These are phyloP conservation scores for Ophioderma brevispina DNA, from an alignment of 35 echinoderm and acorn worm species.

Conservation along the genomic window DNA sequence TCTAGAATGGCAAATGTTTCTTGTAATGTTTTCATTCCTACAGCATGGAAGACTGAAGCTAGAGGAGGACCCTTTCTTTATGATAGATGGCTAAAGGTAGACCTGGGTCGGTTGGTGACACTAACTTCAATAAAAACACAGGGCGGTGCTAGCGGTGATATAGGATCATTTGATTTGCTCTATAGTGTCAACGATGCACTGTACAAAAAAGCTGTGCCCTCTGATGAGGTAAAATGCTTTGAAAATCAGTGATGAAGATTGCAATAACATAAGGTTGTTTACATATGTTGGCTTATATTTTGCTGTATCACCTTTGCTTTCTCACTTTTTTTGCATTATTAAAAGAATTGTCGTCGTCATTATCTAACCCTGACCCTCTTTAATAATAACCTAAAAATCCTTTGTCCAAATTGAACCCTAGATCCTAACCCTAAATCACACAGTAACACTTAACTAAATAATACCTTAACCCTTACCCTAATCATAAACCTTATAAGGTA, in stretches of 20 bases:
- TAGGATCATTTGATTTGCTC: constrained; percentile 35
- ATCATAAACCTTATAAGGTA: too few relatives aligned
- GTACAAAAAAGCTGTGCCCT: constrained; percentile 13
- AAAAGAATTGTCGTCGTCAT: background rate
- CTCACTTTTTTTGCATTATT: too few relatives aligned
- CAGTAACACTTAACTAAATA: too few relatives aligned
- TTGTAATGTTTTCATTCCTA: too few relatives aligned
- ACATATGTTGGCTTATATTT: too few relatives aligned
- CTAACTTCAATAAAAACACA: constrained; percentile 24
- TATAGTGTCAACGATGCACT: constrained; percentile 46
- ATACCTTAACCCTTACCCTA: too few relatives aligned
- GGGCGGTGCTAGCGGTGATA: constrained; percentile 51
- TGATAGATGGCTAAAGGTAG: constrained; percentile 43
- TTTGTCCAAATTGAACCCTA: too few relatives aligned
- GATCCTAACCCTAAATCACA: too few relatives aligned
- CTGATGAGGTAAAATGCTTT: background rate
- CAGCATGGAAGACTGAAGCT: constrained; percentile 63
- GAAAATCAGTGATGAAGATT: too few relatives aligned
- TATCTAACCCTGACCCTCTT: background rate
- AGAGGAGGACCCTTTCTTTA: constrained; percentile 42
- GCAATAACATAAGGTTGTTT: too few relatives aligned
- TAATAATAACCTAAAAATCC: too few relatives aligned
- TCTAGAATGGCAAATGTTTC: too few relatives aligned
- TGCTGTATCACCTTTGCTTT: background rate
- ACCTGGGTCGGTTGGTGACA: constrained; percentile 24